Conservation (phyloP, 1,140 invertebrate genomes). For the Drosophila parvula region DNA sequence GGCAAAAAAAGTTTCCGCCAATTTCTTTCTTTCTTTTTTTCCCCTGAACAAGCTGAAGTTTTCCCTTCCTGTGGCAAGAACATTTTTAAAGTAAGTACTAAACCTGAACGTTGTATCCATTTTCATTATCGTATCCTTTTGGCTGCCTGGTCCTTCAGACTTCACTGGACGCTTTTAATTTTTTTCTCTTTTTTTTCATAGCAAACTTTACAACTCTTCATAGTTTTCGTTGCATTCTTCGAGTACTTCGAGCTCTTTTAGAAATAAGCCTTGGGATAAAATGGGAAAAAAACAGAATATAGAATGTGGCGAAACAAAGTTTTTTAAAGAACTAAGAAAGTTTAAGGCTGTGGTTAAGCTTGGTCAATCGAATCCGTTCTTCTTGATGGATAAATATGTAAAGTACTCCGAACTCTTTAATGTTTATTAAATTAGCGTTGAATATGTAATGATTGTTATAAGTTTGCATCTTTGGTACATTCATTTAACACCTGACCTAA, state of each 20-base stretch:
- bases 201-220: slow-evolving; percentile 29
- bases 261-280: slow-evolving; percentile 29
- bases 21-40: neutral
- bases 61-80: slow-evolving; percentile 18
- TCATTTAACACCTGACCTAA: too few relatives aligned
- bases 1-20: slow-evolving; percentile 16
- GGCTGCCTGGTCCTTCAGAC: slow-evolving; percentile 19
- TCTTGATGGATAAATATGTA: neutral
- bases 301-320: slow-evolving; percentile 14
- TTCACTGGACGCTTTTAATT: slow-evolving; percentile 26
- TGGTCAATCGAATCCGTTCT: neutral
- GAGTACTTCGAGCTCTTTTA: slow-evolving; percentile 31
- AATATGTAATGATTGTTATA: too few relatives aligned
- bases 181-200: slow-evolving; percentile 3
- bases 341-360: slow-evolving; percentile 2
- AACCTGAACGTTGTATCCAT: slow-evolving; percentile 30
- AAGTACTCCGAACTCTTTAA: neutral
- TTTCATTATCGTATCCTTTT: slow-evolving; percentile 38
- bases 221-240: slow-evolving; percentile 41
- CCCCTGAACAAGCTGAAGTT: slow-evolving; percentile 1
- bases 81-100: slow-evolving; percentile 36
- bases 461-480: too few relatives aligned
- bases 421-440: too few relatives aligned
- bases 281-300: slow-evolving; percentile 11
- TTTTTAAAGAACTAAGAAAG: slow-evolving; percentile 25